Conservation (phyloP, 2,113 vertebrate genomes). For the Paraplagusia blochii region DNA sequence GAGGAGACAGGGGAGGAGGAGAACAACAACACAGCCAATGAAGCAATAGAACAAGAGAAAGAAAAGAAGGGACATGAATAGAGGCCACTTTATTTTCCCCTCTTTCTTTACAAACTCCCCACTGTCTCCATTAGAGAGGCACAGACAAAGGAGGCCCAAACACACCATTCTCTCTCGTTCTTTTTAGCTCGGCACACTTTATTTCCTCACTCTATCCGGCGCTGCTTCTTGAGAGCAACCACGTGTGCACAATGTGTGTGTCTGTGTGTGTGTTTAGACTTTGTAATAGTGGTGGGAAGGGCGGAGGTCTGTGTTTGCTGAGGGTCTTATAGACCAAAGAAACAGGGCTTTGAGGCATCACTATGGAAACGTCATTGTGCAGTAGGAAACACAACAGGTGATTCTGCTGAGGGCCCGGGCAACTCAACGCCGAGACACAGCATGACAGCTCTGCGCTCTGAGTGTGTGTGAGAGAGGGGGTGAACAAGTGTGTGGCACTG, state of each 20-base stretch:
- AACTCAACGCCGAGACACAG: constrained; percentile 39
- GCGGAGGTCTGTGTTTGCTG: constrained; percentile 60
- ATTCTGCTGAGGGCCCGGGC: constrained; percentile 56
- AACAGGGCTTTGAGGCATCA: constrained; percentile 60
- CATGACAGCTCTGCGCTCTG: constrained; percentile 44
- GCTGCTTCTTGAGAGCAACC: constrained; percentile 57
- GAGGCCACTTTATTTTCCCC: constrained; percentile 64
- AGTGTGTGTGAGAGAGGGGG: constrained; percentile 14
- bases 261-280: constrained; percentile 49
- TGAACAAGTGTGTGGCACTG: constrained; percentile 8
- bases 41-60: constrained; percentile 79
- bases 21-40: constrained; percentile 79
- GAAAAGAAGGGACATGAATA: constrained; percentile 76
- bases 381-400: constrained; percentile 74
- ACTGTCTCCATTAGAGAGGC: constrained; percentile 63
- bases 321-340: constrained; percentile 65
- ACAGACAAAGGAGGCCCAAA: constrained; percentile 64
- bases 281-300: constrained; percentile 32
- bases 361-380: constrained; percentile 74
- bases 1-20: constrained; percentile 26
- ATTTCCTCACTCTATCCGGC: constrained; percentile 69
- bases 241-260: constrained; percentile 39
- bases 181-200: constrained; percentile 66
- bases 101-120: constrained; percentile 56
- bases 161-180: constrained; percentile 50